Evolutionary conservation across 2,797 vertebrate species (phyloP).

Genomic region (Salmo trutta): DNA sequence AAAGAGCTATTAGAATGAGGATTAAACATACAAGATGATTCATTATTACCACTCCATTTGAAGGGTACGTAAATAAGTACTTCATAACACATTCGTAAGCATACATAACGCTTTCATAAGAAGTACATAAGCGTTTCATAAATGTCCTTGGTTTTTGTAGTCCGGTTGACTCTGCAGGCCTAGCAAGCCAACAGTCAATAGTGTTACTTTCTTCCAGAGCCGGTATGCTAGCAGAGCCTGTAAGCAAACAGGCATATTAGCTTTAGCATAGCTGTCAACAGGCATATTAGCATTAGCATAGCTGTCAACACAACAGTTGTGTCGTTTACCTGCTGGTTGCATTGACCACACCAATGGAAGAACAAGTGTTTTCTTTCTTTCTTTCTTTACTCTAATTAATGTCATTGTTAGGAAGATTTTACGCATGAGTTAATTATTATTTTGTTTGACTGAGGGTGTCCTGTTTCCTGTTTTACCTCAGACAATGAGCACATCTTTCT

Average conservation of each 20-base stretch:
- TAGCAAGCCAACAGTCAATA: not conserved
- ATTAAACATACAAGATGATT: not conserved
- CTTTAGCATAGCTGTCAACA: conserved; percentile 27
- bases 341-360: conserved; percentile 46
- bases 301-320: conserved; percentile 11
- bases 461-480: conserved; percentile 63
- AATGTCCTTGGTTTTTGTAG: not conserved
- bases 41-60: not conserved
- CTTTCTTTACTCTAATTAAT: conserved; percentile 52
- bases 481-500: conserved; percentile 90
- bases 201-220: conserved; percentile 5
- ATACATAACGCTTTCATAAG: not conserved
- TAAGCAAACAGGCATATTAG: conserved; percentile 10
- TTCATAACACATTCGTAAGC: not conserved
- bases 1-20: not conserved
- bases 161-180: not conserved
- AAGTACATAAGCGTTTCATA: not conserved
- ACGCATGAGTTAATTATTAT: conserved; percentile 62
- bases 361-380: conserved; percentile 41
- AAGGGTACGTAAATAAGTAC: not conserved
- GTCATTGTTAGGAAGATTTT: conserved; percentile 68
- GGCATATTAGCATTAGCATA: conserved; percentile 28
- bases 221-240: not conserved
- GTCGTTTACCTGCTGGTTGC: conserved; percentile 32
- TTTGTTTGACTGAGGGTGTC: conserved; percentile 61